Evolutionary conservation across 1,140 invertebrate genomes (phyloP).

Genomic region (Drosophila sturtevanti): DNA sequence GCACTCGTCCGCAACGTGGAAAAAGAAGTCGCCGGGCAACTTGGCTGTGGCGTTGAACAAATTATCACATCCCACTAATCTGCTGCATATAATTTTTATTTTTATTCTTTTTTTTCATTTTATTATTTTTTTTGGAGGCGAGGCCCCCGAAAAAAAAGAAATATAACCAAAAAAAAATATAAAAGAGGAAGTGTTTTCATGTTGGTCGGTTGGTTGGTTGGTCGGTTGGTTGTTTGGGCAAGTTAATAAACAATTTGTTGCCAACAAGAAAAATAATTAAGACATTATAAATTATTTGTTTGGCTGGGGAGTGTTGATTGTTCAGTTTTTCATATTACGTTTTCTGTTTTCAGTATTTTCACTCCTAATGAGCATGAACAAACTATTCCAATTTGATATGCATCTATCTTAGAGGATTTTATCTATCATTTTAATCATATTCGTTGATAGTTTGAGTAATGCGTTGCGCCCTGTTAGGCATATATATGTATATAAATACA

Average conservation of each 20-base stretch:
- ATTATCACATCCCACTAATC: constrained; percentile 77
- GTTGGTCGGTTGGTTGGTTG: constrained; percentile 61
- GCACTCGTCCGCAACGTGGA: constrained; percentile 63
- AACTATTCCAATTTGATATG: constrained; percentile 69
- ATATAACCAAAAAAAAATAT: background rate
- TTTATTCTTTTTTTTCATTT: background rate
- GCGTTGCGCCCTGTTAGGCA: constrained; percentile 32
- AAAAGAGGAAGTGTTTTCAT: constrained; percentile 72
- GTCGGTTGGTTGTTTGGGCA: constrained; percentile 10
- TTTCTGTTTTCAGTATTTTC: constrained; percentile 16
- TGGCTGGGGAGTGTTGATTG: constrained; percentile 56
- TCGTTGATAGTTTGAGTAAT: constrained; percentile 62
- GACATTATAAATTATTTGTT: constrained; percentile 79
- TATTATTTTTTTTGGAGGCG: constrained; percentile 11
- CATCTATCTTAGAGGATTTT: constrained; percentile 33
- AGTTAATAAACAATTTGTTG: constrained; percentile 74
- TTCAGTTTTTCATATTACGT: background rate
- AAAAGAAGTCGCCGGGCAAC: constrained; percentile 10
- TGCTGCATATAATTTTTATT: constrained; percentile 74
- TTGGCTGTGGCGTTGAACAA: constrained; percentile 61
- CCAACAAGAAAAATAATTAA: constrained; percentile 69
- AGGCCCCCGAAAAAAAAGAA: constrained; percentile 5
- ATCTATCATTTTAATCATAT: constrained; percentile 61
- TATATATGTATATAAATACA: no score
- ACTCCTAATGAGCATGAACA: constrained; percentile 70